These are phyloP conservation scores for Cybosia mesomella DNA, from an alignment of 2,888 invertebrate genomes.

Conservation along the genomic window DNA sequence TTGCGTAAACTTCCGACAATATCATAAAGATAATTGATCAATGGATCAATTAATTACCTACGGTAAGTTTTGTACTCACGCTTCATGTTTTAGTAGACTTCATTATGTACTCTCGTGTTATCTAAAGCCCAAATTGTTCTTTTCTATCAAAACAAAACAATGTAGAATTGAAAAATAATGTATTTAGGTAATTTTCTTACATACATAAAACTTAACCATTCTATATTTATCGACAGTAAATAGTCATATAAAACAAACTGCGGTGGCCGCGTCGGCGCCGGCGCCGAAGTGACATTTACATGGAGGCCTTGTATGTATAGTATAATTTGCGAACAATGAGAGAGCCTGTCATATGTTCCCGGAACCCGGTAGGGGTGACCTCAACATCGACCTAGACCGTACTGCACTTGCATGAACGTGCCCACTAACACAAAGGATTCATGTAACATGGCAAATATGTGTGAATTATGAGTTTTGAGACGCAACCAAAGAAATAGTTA, in stretches of 20 bases:
- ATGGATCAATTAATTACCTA: too few relatives aligned
- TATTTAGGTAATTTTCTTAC: not conserved
- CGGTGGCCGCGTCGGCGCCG: conserved; percentile 64
- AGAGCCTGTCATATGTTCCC: conserved; percentile 77
- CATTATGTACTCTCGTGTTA: not conserved
- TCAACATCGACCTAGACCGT: conserved; percentile 67
- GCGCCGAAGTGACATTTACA: conserved; percentile 81
- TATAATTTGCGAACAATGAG: conserved; percentile 81
- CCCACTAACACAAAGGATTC: conserved; percentile 48
- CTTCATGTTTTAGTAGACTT: too few relatives aligned
- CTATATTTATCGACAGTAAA: conserved; percentile 50
- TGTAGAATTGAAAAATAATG: not conserved
- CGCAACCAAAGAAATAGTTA: conserved; percentile 27
- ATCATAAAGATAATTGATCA: too few relatives aligned
- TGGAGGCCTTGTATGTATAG: conserved; percentile 77
- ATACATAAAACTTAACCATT: conserved; percentile 27
- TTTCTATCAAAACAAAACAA: not conserved
- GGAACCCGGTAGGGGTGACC: conserved; percentile 77
- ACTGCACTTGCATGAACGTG: conserved; percentile 47
- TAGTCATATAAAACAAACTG: conserved; percentile 45
- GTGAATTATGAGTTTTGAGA: conserved; percentile 32
- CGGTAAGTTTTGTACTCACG: too few relatives aligned
- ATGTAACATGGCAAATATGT: conserved; percentile 35
- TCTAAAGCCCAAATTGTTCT: not conserved
- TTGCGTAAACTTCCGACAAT: too few relatives aligned